Evolutionary conservation across 2,797 vertebrate species (phyloP).

Genomic region (Okamejei kenojei): DNA sequence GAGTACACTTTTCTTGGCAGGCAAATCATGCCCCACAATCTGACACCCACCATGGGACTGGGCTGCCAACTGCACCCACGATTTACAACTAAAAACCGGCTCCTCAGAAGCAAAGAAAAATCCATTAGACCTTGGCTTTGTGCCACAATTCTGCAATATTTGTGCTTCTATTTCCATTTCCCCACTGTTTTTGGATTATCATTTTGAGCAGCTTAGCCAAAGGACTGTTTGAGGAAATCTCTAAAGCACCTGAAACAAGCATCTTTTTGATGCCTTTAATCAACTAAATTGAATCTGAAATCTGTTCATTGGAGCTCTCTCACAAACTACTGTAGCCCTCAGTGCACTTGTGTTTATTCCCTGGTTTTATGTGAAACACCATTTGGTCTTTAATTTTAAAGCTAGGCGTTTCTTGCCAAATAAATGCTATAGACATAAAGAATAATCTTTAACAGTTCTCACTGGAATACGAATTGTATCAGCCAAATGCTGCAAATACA

Average conservation of each 20-base stretch:
- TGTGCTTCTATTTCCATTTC: conserved; percentile 48
- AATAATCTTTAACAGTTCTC: conserved; percentile 59
- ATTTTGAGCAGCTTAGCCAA: conserved; percentile 50
- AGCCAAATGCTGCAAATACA: conserved; percentile 53
- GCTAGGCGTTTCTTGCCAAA: conserved; percentile 65
- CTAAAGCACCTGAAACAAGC: conserved; percentile 39
- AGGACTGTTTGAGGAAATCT: conserved; percentile 48
- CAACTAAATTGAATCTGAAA: conserved; percentile 65
- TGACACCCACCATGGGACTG: conserved; percentile 49
- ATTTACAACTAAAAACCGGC: conserved; percentile 57
- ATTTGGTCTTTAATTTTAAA: conserved; percentile 55
- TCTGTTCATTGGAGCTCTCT: conserved; percentile 51
- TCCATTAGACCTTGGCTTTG: conserved; percentile 67
- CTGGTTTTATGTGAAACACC: conserved; percentile 29
- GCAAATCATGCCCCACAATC: conserved; percentile 49
- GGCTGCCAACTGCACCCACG: conserved; percentile 60
- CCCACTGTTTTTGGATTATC: conserved; percentile 45
- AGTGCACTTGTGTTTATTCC: conserved; percentile 54
- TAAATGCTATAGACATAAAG: conserved; percentile 58
- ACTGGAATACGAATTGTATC: conserved; percentile 58
- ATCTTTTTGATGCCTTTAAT: conserved; percentile 54
- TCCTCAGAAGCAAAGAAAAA: conserved; percentile 49
- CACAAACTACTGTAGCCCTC: conserved; percentile 55
- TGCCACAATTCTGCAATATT: conserved; percentile 65
- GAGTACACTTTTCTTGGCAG: conserved; percentile 55